Percentiles rank a stretch among this genome's conserved stretches.
Conservation (phyloP, 2,888 invertebrate species). For the Drosophila heteroneura region DNA sequence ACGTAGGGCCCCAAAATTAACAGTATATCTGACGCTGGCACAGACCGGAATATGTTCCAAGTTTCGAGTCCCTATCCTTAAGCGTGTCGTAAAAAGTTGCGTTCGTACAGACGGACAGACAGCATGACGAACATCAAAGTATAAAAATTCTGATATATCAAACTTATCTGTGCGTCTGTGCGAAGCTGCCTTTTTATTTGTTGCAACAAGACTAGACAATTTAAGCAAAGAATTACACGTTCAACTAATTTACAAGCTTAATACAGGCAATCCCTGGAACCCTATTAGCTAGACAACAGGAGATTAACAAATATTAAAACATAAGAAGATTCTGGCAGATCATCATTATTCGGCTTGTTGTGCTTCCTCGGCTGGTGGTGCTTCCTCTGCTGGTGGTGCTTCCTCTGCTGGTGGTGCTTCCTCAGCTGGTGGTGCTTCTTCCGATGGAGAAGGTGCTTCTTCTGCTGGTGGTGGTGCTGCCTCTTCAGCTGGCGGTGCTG, state of each 20-base stretch:
- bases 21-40: too few relatives aligned
- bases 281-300: not conserved
- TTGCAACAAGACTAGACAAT: not conserved
- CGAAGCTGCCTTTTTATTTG: not conserved
- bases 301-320: conserved; percentile 6
- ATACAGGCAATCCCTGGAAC: not conserved
- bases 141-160: too few relatives aligned
- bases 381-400: not conserved
- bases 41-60: too few relatives aligned
- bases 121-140: too few relatives aligned
- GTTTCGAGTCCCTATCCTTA: too few relatives aligned
- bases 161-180: not conserved
- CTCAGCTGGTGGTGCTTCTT: conserved; percentile 16
- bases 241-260: conserved; percentile 41
- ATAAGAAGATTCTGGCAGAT: conserved; percentile 5
- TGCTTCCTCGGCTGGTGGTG: conserved; percentile 13
- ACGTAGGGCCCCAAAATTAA: too few relatives aligned
- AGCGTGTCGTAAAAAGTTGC: too few relatives aligned
- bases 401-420: conserved; percentile 28
- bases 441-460: conserved; percentile 14
- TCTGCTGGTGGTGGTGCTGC: conserved; percentile 7
- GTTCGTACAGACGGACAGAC: too few relatives aligned
- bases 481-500: conserved; percentile 5
- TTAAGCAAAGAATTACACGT: conserved; percentile 38
- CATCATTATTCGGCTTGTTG: conserved; percentile 21